Evolutionary conservation across 1,140 invertebrate species (phyloP).

Genomic region (Gerris buenoi): DNA sequence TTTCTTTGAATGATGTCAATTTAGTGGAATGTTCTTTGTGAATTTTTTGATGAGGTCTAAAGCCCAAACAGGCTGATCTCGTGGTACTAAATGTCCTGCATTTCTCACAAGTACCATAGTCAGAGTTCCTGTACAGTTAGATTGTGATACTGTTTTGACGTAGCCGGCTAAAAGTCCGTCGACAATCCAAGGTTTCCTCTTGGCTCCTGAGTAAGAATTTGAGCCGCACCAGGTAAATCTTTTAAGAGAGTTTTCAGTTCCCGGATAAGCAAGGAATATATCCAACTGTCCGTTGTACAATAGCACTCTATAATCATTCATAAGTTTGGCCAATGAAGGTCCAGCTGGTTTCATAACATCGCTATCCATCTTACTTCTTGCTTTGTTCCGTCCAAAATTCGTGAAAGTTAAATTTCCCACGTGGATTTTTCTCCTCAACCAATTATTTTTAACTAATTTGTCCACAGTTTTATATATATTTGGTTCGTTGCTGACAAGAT

Average conservation of each 20-base stretch:
- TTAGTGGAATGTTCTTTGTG: constrained; percentile 21
- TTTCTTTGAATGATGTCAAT: no score
- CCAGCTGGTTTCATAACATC: constrained; percentile 75
- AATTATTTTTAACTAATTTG: constrained; percentile 38
- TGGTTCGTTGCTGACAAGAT: constrained; percentile 32
- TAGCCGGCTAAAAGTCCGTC: constrained; percentile 17
- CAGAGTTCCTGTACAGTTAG: constrained; percentile 27
- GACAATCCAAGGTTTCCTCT: constrained; percentile 28
- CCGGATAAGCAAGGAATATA: constrained; percentile 64
- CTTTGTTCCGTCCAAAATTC: constrained; percentile 31
- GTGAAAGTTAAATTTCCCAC: constrained; percentile 52
- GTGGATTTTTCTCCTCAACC: constrained; percentile 45
- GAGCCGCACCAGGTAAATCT: constrained; percentile 47
- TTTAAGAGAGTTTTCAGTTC: constrained; percentile 49
- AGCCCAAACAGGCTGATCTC: constrained; percentile 45
- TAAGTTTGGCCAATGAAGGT: constrained; percentile 51
- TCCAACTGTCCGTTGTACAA: constrained; percentile 74
- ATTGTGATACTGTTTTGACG: not conserved
- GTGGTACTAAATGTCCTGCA: constrained; percentile 50
- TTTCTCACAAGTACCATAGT: constrained; percentile 44
- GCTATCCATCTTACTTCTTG: constrained; percentile 48
- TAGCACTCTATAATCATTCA: constrained; percentile 52
- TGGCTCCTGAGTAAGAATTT: constrained; percentile 44
- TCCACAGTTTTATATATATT: constrained; percentile 25
- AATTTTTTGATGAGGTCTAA: constrained; percentile 24